Evolutionary conservation across 2,888 invertebrate genomes (phyloP), one percentile per base, ranked within the genome.

Genomic region (Unio delphinus): DNA sequence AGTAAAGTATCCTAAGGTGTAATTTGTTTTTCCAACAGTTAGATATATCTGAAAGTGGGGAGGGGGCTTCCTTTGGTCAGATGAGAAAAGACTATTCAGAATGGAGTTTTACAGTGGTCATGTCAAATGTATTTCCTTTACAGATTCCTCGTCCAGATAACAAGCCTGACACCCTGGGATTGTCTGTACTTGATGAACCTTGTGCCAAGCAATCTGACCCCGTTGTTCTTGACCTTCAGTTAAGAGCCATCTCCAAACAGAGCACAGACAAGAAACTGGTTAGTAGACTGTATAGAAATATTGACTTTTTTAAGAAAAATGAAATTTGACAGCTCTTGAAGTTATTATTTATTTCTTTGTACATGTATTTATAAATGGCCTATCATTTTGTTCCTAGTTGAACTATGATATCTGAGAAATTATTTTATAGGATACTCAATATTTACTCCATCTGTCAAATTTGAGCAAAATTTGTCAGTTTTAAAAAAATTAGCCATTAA

Each of bases 101-200:
- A 23, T 59, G 59, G 59, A n/a, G 18, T 23, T n/a, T n/a, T n/a
- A 59, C 18, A 15, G 58, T 58, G n/a, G 58, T n/a, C n/a, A 58
- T 11, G 23, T 23, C n/a, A 59, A 2, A 59, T 59, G 26, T 26
- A 2, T 20, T 34, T 20, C 59, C 20, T n/a, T 74, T 71, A 26
- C 68, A 91, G 91, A 89, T 92, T 55, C 90, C 90, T 1, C 93
- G 96, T 30, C 98, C 98, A 0, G 94, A 95, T 81, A 92, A 90
- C 4, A 89, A 90, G 66, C 90, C 92, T 3, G 92, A 93, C 62
- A 93, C 93, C 18, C 92, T 94, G 68, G 95, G 96, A 15, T 89
- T 96, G 68, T 92, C 92, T 0, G 94, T 95, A n/a, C 89, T 97
- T 74, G 99, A 99, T 89, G 99, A 99, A 89, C 99, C 99, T 0